Evolutionary conservation across 2,797 vertebrate species (phyloP).

Genomic region (Echeneis naucrates): DNA sequence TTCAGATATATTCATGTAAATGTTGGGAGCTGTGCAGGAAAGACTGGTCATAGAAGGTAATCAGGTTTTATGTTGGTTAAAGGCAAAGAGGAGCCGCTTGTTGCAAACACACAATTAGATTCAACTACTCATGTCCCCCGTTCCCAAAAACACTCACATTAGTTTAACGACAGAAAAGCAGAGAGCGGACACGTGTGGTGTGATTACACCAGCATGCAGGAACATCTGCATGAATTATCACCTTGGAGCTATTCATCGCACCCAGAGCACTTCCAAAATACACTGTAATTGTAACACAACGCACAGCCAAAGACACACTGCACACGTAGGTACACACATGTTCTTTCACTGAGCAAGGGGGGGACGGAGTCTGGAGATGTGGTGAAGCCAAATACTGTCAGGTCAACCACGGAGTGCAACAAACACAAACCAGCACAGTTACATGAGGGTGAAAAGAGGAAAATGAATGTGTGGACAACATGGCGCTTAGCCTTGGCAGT

Average conservation of each 20-base stretch:
- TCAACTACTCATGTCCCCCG: too few species aligned
- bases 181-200: slow-evolving; percentile 1
- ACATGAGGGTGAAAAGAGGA: slow-evolving; percentile 33
- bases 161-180: slow-evolving; percentile 3
- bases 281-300: slow-evolving; percentile 4
- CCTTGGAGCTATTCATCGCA: slow-evolving; percentile 48
- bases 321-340: background rate
- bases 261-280: slow-evolving; percentile 27
- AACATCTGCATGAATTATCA: slow-evolving; percentile 59
- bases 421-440: too few species aligned
- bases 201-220: slow-evolving; percentile 39
- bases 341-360: slow-evolving; percentile 9
- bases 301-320: background rate
- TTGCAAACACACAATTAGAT: slow-evolving; percentile 21
- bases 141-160: slow-evolving; percentile 16
- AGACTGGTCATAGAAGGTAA: slow-evolving; percentile 17
- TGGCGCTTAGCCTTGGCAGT: slow-evolving; percentile 38
- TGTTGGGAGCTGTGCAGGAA: background rate
- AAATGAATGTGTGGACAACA: slow-evolving; percentile 50
- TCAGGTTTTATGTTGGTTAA: slow-evolving; percentile 17
- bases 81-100: slow-evolving; percentile 26
- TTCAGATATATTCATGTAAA: slow-evolving; percentile 9
- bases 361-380: background rate
- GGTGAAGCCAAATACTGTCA: slow-evolving; percentile 21
- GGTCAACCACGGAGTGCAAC: slow-evolving; percentile 24